Evolutionary conservation across 2,888 invertebrate genomes (phyloP).

Genomic region (Lymantria monacha): DNA sequence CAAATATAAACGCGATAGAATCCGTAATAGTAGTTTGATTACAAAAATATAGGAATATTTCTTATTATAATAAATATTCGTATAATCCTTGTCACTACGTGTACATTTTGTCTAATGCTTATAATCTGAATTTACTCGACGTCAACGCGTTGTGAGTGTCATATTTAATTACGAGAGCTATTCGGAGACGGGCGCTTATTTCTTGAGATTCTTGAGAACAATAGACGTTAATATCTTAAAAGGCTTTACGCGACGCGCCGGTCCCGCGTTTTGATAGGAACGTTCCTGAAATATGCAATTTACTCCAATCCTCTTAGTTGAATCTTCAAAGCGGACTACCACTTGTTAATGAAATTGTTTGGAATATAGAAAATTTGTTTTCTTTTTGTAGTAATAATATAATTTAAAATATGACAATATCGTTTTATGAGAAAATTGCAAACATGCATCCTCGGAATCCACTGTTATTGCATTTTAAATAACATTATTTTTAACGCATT

Average conservation of each 20-base stretch:
- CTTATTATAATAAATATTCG: too few species aligned
- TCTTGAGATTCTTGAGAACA: constrained; percentile 25
- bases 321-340: not conserved
- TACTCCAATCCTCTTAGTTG: not conserved
- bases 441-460: too few species aligned
- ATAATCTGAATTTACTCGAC: constrained; percentile 8
- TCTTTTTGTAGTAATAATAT: not conserved
- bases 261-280: constrained; percentile 25
- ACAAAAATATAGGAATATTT: too few species aligned
- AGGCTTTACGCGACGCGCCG: constrained; percentile 25
- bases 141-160: constrained; percentile 16
- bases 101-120: constrained; percentile 1
- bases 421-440: too few species aligned
- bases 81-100: not conserved
- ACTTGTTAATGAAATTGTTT: not conserved
- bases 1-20: too few species aligned
- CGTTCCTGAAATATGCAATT: constrained; percentile 22
- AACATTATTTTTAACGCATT: too few species aligned
- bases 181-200: constrained; percentile 19
- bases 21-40: too few species aligned
- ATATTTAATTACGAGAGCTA: constrained; percentile 29
- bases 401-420: too few species aligned
- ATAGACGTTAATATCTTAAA: constrained; percentile 36
- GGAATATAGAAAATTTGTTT: not conserved
- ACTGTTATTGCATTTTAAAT: too few species aligned